These are phyloP conservation scores for Branchinecta lynchi DNA, from an alignment of 1,140 invertebrate genomes.

Conservation along the genomic window DNA sequence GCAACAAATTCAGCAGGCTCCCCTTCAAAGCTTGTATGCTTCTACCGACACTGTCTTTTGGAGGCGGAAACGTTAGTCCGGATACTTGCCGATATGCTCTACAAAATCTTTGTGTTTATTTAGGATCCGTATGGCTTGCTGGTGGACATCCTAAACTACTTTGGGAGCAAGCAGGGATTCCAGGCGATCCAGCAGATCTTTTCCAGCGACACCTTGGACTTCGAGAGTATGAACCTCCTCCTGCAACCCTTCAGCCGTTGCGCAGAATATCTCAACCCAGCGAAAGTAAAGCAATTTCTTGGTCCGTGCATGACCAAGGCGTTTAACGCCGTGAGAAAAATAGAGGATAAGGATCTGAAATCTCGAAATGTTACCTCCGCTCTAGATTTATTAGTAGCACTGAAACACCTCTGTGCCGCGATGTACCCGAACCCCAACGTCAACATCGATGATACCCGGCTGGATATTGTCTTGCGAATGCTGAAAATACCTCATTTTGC, in stretches of 20 bases:
- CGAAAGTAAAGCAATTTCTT: slow-evolving; percentile 22
- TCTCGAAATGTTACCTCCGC: slow-evolving; percentile 35
- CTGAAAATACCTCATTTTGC: slow-evolving; percentile 40
- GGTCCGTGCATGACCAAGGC: slow-evolving; percentile 31
- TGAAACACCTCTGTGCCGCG: slow-evolving; percentile 35
- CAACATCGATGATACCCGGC: slow-evolving; percentile 33
- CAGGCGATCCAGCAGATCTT: slow-evolving; percentile 30
- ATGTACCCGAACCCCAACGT: slow-evolving; percentile 35
- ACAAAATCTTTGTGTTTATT: slow-evolving; percentile 16
- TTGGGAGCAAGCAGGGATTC: slow-evolving; percentile 36
- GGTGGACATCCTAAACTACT: slow-evolving; percentile 37
- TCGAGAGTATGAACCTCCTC: slow-evolving; percentile 33
- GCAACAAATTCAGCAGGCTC: no score
- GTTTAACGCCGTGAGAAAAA: slow-evolving; percentile 31
- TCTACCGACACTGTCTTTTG: no score
- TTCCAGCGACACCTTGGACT: slow-evolving; percentile 30
- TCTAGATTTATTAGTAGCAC: slow-evolving; percentile 34
- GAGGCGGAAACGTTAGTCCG: no score
- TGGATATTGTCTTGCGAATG: slow-evolving; percentile 37
- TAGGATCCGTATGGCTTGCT: slow-evolving; percentile 37
- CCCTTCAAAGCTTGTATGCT: no score
- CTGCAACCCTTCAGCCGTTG: slow-evolving; percentile 32
- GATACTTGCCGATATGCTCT: no score
- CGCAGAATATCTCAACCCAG: slow-evolving; percentile 32
- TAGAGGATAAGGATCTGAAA: slow-evolving; percentile 36